Evolutionary conservation across 2,113 vertebrate species (phyloP), one percentile per base, ranked within the genome.

Genomic region (Montifringilla adamsi): DNA sequence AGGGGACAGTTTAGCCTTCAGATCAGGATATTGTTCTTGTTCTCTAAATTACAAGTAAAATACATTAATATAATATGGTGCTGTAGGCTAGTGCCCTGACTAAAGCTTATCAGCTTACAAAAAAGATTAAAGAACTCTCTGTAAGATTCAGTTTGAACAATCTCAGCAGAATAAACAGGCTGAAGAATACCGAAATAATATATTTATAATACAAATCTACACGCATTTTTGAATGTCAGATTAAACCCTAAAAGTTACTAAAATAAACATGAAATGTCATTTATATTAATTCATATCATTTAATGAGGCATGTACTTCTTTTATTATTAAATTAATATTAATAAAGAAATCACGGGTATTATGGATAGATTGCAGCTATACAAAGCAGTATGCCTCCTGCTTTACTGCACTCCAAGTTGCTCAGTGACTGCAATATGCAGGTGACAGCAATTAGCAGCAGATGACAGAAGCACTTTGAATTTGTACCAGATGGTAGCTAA

Each of bases 361-460:
- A 90, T 28, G 64, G 89, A 74, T 63, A 78, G 53, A 63, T 1
- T 19, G 60, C 66, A 60, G 69, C 43, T 84, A 69, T 35, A 41
- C 70, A 97, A 95, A 96, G 95, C 76, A 84, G 69, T 35, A 31
- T 58, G 70, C 44, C 50, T 94, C 96, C 92, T 66, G 97, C 96
- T 94, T 69, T 94, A 93, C 95, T 95, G 97, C 93, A 64, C 73
- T 93, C 94, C 93, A 97, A 97, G 98, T 98, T 98, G 98, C 97
- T 98, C 98, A 89, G 95, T 94, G 94, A 68, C 96, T 95, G 97
- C 97, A 95, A 95, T 77, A 94, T 97, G 98, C 98, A 99, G 98
- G 98, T 98, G 98, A 98, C 98, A 98, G 98, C 99, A 98, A 98
- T 99, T 98, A 99, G 98, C 96, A 98, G 98, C 98, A 98, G 98